phyloP scores from a whole-genome alignment of 2,888 invertebrate genomes.

The Unio pictorum region DNA sequence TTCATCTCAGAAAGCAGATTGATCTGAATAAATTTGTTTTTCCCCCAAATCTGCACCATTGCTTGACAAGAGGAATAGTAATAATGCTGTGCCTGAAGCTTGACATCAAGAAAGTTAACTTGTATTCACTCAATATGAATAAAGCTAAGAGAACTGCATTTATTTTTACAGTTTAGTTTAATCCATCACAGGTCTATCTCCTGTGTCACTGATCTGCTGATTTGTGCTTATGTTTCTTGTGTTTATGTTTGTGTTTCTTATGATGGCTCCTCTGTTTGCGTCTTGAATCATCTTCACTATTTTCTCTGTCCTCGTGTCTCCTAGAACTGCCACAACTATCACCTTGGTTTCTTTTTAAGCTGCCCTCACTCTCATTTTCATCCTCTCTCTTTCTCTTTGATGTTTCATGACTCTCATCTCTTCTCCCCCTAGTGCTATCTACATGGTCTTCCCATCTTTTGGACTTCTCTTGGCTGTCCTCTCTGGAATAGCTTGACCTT shows the following conservation, averaged over 20 bases:
- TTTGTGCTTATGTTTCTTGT: slow-evolving; percentile 20
- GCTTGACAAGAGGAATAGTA: no score
- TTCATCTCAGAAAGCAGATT: no score
- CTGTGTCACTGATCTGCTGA: slow-evolving; percentile 19
- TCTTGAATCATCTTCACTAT: slow-evolving; percentile 3
- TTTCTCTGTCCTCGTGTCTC: slow-evolving; percentile 8
- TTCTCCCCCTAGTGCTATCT: background rate
- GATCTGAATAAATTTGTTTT: no score
- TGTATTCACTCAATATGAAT: no score
- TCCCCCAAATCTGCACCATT: no score
- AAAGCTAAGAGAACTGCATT: no score
- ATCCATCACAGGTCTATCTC: slow-evolving; percentile 1
- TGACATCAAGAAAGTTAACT: no score
- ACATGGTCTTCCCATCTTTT: no score
- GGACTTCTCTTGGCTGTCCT: no score
- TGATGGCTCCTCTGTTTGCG: background rate
- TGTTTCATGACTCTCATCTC: background rate
- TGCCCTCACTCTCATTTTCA: slow-evolving; percentile 5
- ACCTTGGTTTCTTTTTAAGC: slow-evolving; percentile 1
- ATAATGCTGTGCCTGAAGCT: no score
- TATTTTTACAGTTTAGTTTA: no score
- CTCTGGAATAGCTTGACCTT: no score
- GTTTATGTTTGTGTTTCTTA: slow-evolving; percentile 5
- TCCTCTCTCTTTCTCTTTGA: slow-evolving; percentile 4
- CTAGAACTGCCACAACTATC: slow-evolving; percentile 9